Evolutionary conservation across 2,888 invertebrate genomes (phyloP).

Genomic region (Lasioglossum zephyrum): DNA sequence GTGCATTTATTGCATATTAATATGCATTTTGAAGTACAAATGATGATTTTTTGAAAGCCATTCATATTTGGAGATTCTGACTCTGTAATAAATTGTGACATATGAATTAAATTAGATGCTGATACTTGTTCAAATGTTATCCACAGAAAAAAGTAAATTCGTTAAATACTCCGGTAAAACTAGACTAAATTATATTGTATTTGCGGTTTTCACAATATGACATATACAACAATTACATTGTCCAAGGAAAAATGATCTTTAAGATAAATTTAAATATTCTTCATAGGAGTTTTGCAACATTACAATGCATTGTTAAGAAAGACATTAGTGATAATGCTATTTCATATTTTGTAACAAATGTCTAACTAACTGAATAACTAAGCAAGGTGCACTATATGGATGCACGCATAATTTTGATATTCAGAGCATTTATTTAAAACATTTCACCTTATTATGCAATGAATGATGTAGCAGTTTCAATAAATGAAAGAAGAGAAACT

Average conservation of each 20-base stretch:
- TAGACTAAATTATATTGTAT: background rate
- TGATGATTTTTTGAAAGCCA: background rate
- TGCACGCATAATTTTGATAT: too few relatives aligned
- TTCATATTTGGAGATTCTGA: background rate
- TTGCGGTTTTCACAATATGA: background rate
- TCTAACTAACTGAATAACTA: background rate
- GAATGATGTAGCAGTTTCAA: too few relatives aligned
- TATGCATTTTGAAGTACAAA: background rate
- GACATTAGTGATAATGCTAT: background rate
- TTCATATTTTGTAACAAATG: background rate
- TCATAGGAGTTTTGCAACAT: background rate
- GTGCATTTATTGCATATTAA: background rate
- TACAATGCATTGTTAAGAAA: background rate
- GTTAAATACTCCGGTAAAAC: background rate
- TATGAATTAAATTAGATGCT: background rate
- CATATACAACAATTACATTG: background rate
- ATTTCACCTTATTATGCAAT: background rate
- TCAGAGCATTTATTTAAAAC: too few relatives aligned
- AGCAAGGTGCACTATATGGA: background rate
- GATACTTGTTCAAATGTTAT: background rate
- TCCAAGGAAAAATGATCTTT: background rate
- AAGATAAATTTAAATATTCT: background rate
- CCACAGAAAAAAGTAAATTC: too few relatives aligned
- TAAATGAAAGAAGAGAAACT: too few relatives aligned
- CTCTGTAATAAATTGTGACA: background rate